Conservation (phyloP, 2,888 invertebrate species). For the Oligia fasciuncula region DNA sequence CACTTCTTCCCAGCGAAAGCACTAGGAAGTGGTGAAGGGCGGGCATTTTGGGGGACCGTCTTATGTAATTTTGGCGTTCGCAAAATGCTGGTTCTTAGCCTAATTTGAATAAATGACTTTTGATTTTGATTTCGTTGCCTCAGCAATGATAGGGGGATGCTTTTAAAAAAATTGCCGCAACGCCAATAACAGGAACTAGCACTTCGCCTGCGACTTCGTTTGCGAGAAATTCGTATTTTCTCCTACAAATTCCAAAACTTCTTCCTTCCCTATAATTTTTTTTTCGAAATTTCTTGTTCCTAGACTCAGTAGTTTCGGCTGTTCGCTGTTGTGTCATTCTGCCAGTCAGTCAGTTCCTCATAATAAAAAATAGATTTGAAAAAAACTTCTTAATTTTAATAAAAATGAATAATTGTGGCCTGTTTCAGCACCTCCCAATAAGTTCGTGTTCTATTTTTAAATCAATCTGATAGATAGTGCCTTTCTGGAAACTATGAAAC, state of each 20-base stretch:
- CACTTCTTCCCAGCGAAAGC: neutral
- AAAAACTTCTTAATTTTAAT: neutral
- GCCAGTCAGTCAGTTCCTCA: neutral
- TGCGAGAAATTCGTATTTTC: neutral
- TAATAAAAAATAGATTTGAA: too few species aligned
- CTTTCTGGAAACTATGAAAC: neutral
- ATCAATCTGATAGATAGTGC: neutral
- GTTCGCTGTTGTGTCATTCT: neutral
- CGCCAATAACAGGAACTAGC: neutral
- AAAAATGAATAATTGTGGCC: neutral
- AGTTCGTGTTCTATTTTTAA: neutral
- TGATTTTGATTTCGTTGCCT: neutral
- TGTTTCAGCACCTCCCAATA: neutral
- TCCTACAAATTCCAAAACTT: neutral
- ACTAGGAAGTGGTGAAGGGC: neutral
- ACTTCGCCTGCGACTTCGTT: neutral
- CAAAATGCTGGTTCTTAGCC: neutral
- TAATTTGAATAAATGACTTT: neutral
- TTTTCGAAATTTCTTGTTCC: neutral
- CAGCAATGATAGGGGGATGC: neutral
- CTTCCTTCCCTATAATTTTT: neutral
- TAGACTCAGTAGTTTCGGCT: neutral
- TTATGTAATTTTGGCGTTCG: neutral
- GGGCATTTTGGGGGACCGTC: neutral
- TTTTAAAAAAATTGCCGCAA: neutral